A percentile compares a stretch with the other conserved stretches of the same genome.
These are phyloP conservation scores for Conus betulinus DNA, from an alignment of 1,140 invertebrate genomes.

Conservation along the genomic window DNA sequence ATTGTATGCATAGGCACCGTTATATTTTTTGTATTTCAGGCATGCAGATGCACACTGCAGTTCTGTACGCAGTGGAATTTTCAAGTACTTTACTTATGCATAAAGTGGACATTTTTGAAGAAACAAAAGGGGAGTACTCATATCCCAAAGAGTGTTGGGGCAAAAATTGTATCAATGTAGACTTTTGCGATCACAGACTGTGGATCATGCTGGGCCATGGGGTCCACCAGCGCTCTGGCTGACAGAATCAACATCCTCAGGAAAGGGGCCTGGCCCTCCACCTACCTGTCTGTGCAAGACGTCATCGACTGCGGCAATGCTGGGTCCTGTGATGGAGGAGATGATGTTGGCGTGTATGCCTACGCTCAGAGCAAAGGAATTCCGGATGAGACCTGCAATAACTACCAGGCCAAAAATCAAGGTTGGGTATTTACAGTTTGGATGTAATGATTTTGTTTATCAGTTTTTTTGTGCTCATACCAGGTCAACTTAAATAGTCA, in stretches of 20 bases:
- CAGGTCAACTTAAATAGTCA: too few species aligned
- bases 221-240: conserved; percentile 75
- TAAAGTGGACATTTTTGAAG: background rate
- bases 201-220: conserved; percentile 79
- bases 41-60: background rate
- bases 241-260: conserved; percentile 78
- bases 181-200: conserved; percentile 71
- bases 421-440: conserved; percentile 48
- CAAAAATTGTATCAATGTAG: background rate
- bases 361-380: conserved; percentile 77
- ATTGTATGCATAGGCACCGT: too few species aligned
- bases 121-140: background rate
- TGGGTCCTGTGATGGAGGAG: conserved; percentile 76
- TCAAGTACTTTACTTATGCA: too few species aligned
- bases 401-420: conserved; percentile 78
- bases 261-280: conserved; percentile 76
- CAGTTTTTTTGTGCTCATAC: too few species aligned
- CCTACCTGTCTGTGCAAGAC: conserved; percentile 76
- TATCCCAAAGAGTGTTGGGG: too few species aligned
- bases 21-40: too few species aligned
- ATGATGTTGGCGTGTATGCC: conserved; percentile 73
- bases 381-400: conserved; percentile 78
- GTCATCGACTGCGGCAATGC: conserved; percentile 77
- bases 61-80: background rate
- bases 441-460: too few species aligned